Evolutionary conservation across 2,797 vertebrate species (phyloP).

Genomic region (Phoxinus dragarum): DNA sequence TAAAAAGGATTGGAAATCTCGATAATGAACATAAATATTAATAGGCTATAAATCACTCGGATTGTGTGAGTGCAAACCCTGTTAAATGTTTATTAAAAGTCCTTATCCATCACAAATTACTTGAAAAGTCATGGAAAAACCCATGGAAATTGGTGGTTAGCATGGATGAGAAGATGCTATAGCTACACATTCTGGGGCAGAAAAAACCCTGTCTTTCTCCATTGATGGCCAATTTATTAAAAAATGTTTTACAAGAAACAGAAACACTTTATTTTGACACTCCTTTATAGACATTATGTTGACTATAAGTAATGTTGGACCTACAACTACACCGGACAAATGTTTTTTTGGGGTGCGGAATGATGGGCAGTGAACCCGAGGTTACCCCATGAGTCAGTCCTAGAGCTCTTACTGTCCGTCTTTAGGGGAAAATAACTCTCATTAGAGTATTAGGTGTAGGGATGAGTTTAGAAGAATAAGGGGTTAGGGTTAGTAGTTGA

Average conservation of each 20-base stretch:
- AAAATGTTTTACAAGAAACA: not conserved
- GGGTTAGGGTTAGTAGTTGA: not conserved
- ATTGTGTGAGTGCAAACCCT: not conserved
- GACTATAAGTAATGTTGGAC: not conserved
- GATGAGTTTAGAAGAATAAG: not conserved
- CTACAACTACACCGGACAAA: no score
- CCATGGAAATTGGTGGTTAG: not conserved
- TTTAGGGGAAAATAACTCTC: not conserved
- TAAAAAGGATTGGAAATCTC: not conserved
- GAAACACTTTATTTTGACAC: not conserved
- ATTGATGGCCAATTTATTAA: not conserved
- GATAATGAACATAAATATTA: constrained; percentile 3
- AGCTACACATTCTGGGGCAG: not conserved
- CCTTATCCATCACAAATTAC: not conserved
- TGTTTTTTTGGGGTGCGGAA: no score
- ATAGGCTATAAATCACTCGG: not conserved
- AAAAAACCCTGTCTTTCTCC: not conserved
- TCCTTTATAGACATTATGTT: not conserved
- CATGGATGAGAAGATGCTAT: not conserved
- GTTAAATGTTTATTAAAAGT: constrained; percentile 12
- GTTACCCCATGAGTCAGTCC: no score
- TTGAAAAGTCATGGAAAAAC: not conserved
- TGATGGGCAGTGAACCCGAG: no score
- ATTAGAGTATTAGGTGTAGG: not conserved
- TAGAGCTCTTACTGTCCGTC: no score